Evolutionary conservation across 2,888 invertebrate species (phyloP).

Genomic region (Odontothrips loti): DNA sequence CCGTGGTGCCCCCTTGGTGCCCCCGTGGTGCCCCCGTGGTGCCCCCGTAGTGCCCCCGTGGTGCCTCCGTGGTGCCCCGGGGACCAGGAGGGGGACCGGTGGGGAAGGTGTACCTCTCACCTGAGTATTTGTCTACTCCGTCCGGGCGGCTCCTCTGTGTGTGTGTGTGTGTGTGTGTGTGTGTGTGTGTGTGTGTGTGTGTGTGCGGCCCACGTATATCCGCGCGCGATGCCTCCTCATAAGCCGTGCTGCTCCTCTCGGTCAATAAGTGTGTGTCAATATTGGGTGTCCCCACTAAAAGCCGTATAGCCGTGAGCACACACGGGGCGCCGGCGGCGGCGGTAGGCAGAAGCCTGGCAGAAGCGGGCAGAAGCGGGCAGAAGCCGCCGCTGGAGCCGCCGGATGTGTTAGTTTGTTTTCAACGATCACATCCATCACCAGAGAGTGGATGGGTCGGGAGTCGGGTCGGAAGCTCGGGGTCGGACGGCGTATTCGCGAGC

Average conservation of each 20-base stretch:
- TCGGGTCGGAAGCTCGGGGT: too few species aligned
- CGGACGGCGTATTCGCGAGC: too few species aligned
- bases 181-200: not conserved
- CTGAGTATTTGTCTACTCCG: not conserved
- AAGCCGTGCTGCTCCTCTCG: constrained; percentile 4
- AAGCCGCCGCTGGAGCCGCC: not conserved
- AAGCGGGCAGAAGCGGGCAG: not conserved
- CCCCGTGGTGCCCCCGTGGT: too few species aligned
- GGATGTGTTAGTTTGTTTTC: constrained; percentile 22
- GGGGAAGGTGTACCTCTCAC: not conserved
- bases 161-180: not conserved
- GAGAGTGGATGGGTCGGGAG: not conserved
- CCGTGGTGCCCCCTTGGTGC: too few species aligned
- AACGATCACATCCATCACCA: not conserved
- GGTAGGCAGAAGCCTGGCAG: too few species aligned
- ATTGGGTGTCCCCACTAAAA: constrained; percentile 24
- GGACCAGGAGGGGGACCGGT: too few species aligned
- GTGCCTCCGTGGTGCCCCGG: too few species aligned
- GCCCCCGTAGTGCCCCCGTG: too few species aligned
- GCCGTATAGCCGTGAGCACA: constrained; percentile 14
- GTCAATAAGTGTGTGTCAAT: constrained; percentile 25
- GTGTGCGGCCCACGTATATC: too few species aligned
- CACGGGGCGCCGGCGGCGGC: not conserved
- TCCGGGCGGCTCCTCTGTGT: not conserved
- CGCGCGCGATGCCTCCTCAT: not conserved